Evolutionary conservation across 2,113 vertebrate species (phyloP), one percentile per base, ranked within the genome.

Genomic region (Okapia johnstoni): DNA sequence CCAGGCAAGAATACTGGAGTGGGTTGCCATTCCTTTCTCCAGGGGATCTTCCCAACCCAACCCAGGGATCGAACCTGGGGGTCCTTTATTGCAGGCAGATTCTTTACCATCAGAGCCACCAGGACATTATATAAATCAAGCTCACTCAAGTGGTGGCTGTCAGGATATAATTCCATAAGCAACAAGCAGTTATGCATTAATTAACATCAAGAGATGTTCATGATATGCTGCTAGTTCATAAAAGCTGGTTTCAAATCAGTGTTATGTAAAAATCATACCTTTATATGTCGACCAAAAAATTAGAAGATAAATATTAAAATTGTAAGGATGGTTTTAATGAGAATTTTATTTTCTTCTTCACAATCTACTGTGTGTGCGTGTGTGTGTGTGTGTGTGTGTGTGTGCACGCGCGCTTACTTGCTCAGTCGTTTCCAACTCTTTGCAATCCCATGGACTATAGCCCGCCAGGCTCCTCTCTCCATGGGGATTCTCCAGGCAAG

Each of bases 391-490:
- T 46, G 46, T 6, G 46, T 8, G 46, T 8, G 46, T 46, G 28
- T 8, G 7, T 46, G 46, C 1, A 0, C 3, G 54, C 0, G 1
- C 3, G 0, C 36, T 73, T 73, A 13, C n/a, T 70, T n/a, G 21
- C 5, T 73, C 10, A 40, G 10, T 73, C 2, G 0, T 73, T 40
- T 23, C 66, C n/a, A 40, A 23, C n/a, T 73, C 66, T 40, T 73
- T 40, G 66, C 10, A 73, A 23, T 19, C 19, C 66, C 66, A 40
- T 40, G n/a, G n/a, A 23, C 66, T 70, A 2, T 40, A 70, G 66
- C 66, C 66, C 66, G 0, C n/a, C n/a, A 70, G 9, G 66, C 66
- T 40, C 19, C n/a, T 40, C 40, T 70, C n/a, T 40, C 66, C 19
- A 23, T 23, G 5, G 66, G 36, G n/a, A 23, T 40, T 70, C 66